Evolutionary conservation across 2,113 vertebrate genomes (phyloP).

Genomic region (Pleuronectes platessa): DNA sequence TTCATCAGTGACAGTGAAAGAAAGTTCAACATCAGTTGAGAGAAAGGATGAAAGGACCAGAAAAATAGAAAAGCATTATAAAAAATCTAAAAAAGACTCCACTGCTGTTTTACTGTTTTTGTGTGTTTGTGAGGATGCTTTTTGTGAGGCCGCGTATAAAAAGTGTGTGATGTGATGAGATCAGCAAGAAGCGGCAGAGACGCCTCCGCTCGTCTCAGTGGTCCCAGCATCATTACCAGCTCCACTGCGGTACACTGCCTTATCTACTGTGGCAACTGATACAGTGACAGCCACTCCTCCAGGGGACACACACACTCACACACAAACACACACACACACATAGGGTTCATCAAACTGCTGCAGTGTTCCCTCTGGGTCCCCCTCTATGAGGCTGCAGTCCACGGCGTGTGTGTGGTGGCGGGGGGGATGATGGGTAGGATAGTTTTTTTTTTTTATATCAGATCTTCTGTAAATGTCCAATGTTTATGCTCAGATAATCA

Average conservation of each 20-base stretch:
- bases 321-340: constrained; percentile 15
- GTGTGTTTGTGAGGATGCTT: constrained; percentile 17
- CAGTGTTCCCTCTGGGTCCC: constrained; percentile 25
- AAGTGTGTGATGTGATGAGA: constrained; percentile 68
- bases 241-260: constrained; percentile 52
- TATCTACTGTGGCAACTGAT: constrained; percentile 74
- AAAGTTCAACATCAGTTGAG: constrained; percentile 1
- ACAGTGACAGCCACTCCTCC: constrained; percentile 70
- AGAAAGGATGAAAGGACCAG: background rate
- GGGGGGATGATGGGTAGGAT: constrained; percentile 22
- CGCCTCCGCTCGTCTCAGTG: constrained; percentile 64
- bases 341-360: constrained; percentile 36
- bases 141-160: constrained; percentile 27
- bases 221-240: constrained; percentile 79
- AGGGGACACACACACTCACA: constrained; percentile 17
- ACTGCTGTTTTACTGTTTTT: background rate
- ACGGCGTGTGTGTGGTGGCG: constrained; percentile 43
- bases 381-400: constrained; percentile 21
- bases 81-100: background rate
- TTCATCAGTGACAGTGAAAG: background rate
- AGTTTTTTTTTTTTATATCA: constrained; percentile 55
- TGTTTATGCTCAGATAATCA: constrained; percentile 53
- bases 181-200: constrained; percentile 63
- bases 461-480: constrained; percentile 37
- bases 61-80: background rate